Evolutionary conservation across 2,797 vertebrate species (phyloP).

Genomic region (Lagorchestes hirsutus): DNA sequence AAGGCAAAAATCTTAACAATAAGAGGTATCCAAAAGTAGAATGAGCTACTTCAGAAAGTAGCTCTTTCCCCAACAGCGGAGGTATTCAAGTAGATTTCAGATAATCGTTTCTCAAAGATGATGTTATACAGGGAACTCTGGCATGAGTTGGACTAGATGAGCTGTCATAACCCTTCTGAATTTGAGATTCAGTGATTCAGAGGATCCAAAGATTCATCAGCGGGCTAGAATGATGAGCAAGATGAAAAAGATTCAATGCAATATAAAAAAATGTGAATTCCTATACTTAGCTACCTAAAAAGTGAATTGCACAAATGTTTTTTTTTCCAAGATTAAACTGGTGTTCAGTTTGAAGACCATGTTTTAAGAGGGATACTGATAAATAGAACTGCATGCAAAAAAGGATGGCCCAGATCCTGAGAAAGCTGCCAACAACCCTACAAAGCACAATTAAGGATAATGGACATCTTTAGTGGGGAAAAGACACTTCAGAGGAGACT

Average conservation of each 20-base stretch:
- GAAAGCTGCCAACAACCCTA: background rate
- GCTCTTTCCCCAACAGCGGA: background rate
- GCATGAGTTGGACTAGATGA: background rate
- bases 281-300: background rate
- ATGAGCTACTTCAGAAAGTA: background rate
- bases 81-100: background rate
- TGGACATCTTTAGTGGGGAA: background rate
- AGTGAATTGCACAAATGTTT: background rate
- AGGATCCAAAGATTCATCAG: background rate
- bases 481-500: background rate
- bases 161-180: background rate
- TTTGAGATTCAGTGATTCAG: background rate
- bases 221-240: background rate
- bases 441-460: background rate
- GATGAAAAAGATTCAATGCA: background rate
- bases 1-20: background rate
- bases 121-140: background rate
- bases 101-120: background rate
- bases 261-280: background rate
- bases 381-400: background rate
- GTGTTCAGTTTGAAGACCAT: background rate
- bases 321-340: background rate
- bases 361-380: background rate
- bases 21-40: background rate
- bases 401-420: background rate